Evolutionary conservation across 2,113 vertebrate genomes (phyloP).

Genomic region (Antigone vipio): DNA sequence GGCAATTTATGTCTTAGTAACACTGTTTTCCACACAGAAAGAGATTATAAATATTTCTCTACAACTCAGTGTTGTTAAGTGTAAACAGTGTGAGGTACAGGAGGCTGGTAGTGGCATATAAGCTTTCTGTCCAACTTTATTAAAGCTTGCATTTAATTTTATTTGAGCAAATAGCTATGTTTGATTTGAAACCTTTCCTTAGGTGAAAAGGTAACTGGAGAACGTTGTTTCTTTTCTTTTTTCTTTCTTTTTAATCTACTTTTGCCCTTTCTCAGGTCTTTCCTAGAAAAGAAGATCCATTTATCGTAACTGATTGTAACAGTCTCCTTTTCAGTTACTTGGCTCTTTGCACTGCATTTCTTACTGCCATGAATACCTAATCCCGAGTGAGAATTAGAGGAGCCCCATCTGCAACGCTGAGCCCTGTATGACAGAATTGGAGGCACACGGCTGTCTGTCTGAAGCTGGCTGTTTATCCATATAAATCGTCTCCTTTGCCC

Average conservation of each 20-base stretch:
- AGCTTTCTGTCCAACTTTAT: neutral
- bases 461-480: neutral
- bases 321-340: neutral
- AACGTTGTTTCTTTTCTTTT: fast-evolving
- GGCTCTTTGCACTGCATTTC: neutral
- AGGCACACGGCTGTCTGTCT: neutral
- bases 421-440: fast-evolving
- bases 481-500: neutral
- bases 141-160: conserved; percentile 6
- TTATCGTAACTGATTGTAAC: neutral
- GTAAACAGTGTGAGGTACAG: neutral
- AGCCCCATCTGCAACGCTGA: neutral
- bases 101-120: neutral
- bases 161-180: neutral
- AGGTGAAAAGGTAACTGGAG: neutral
- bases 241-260: neutral
- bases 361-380: neutral
- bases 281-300: neutral
- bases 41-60: neutral
- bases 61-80: neutral
- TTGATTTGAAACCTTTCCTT: neutral
- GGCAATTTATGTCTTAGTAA: neutral
- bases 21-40: neutral
- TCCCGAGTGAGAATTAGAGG: neutral
- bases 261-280: neutral